Percentiles rank a stretch among this genome's conserved stretches.
Conservation (phyloP, 1,140 invertebrate genomes). For the Pseudomyrmex sp. region DNA sequence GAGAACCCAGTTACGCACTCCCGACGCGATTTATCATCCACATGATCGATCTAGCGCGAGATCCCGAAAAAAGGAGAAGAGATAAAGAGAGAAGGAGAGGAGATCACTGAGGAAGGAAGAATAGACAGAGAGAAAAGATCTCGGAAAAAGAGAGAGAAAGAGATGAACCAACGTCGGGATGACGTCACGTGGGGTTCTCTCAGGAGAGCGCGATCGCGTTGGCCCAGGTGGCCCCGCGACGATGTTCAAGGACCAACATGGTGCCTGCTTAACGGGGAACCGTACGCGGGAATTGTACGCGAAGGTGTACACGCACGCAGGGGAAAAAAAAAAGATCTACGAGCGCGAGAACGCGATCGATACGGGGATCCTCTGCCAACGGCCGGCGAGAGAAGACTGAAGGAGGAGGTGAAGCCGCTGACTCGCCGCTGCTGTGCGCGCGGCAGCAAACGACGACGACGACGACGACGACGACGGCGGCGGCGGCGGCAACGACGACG, state of each 20-base stretch:
- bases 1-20: slow-evolving; percentile 26
- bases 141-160: neutral
- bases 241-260: slow-evolving; percentile 63
- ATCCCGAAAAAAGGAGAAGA: neutral
- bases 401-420: slow-evolving; percentile 37
- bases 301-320: slow-evolving; percentile 12
- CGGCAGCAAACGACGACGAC: slow-evolving; percentile 55
- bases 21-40: slow-evolving; percentile 21
- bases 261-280: slow-evolving; percentile 28
- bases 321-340: slow-evolving; percentile 42
- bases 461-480: slow-evolving; percentile 11
- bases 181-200: slow-evolving; percentile 41
- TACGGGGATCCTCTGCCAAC: slow-evolving; percentile 66
- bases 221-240: slow-evolving; percentile 62
- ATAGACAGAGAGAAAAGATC: no score
- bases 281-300: neutral
- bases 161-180: slow-evolving; percentile 13
- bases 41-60: slow-evolving; percentile 13
- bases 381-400: slow-evolving; percentile 72
- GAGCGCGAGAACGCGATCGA: slow-evolving; percentile 64
- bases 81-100: no score
- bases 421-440: slow-evolving; percentile 37
- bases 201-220: slow-evolving; percentile 68
- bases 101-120: neutral
- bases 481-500: slow-evolving; percentile 8